Evolutionary conservation across 1,140 invertebrate genomes (phyloP), one percentile per base, ranked within the genome.

Genomic region (Colletes latitarsis): DNA sequence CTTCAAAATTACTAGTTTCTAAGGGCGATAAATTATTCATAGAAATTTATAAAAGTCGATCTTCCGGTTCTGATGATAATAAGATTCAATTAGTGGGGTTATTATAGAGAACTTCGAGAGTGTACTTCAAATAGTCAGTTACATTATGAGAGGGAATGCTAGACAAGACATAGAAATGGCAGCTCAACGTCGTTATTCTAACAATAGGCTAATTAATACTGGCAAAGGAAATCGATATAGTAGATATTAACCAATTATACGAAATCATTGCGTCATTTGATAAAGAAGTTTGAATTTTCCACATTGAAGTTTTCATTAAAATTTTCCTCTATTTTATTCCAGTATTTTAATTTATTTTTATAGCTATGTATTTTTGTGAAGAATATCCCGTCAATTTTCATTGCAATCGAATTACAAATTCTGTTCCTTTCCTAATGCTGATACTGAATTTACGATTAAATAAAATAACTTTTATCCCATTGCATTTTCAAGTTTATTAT

Each of bases 121-220:
- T 39, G 17, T 53, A 10, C 39, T 75, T 19, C 30, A 14, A 53
- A 64, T 63, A 63, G 3, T n/a, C 21, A 30, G 6, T 14, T 21
- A 4, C 5, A 39, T 64, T 74, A 62, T 41, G 4, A 53, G 43
- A 64, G 60, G 12, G 12, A 39, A 52, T 64, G 6, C 3, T 4
- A 62, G 43, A n/a, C 8, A 4, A 21, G 14, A 4, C 6, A 30
- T 14, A 55, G 49, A 41, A 15, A 30, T 39, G 46, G 14, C 17
- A 76, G 15, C 9, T 41, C 4, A n/a, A 57, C 19, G 6, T 57
- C 30, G 14, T 21, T 30, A 5, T 41, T 9, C 3, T 14, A 62
- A 67, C 53, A 8, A 57, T n/a, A 17, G 30, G 21, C 12, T 66
- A 66, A 75, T 75, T 75, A 66, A 55, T 43, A 75, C 46, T n/a